Percentiles rank a stretch among this genome's conserved stretches.
These are phyloP conservation scores for Brachirus orientalis DNA, from an alignment of 2,113 vertebrate species.

Conservation along the genomic window DNA sequence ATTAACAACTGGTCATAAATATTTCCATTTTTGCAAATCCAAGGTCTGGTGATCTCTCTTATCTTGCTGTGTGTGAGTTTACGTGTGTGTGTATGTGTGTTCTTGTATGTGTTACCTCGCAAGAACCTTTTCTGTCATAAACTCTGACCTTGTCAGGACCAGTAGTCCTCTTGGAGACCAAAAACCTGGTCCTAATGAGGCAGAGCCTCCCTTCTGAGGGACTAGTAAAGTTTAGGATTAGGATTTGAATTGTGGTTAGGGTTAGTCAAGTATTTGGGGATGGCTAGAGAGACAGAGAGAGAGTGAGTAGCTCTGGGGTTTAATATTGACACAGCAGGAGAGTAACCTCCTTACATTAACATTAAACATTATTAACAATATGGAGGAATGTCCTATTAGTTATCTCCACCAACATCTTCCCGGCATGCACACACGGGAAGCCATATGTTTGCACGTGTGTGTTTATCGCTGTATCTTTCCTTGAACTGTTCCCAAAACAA, in stretches of 20 bases:
- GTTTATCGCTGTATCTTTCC: conserved; percentile 34
- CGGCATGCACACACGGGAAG: conserved; percentile 14
- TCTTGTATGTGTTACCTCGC: conserved; percentile 2
- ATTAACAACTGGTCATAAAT: conserved; percentile 65
- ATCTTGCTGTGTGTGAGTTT: too few species aligned
- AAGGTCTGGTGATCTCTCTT: conserved; percentile 45
- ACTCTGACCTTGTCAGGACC: too few species aligned
- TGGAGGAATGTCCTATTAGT: conserved; percentile 46
- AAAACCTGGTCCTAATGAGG: too few species aligned
- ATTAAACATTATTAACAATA: conserved; percentile 63
- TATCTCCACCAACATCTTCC: conserved; percentile 9
- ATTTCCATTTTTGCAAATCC: conserved; percentile 70
- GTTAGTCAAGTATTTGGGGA: not conserved
- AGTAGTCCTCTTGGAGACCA: too few species aligned
- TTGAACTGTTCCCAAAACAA: conserved; percentile 55
- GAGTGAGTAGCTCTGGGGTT: conserved; percentile 20
- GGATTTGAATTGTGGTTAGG: too few species aligned
- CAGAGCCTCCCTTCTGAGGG: too few species aligned
- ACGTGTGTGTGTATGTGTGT: conserved; percentile 3
- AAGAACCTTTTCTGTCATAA: too few species aligned
- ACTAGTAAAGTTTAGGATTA: too few species aligned
- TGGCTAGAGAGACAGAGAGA: not conserved
- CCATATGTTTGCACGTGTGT: not conserved
- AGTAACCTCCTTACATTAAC: conserved; percentile 53
- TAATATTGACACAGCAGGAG: conserved; percentile 63